phyloP scores from a whole-genome alignment of 1,140 invertebrate genomes.

The Bursaphelenchus mucronatus region DNA sequence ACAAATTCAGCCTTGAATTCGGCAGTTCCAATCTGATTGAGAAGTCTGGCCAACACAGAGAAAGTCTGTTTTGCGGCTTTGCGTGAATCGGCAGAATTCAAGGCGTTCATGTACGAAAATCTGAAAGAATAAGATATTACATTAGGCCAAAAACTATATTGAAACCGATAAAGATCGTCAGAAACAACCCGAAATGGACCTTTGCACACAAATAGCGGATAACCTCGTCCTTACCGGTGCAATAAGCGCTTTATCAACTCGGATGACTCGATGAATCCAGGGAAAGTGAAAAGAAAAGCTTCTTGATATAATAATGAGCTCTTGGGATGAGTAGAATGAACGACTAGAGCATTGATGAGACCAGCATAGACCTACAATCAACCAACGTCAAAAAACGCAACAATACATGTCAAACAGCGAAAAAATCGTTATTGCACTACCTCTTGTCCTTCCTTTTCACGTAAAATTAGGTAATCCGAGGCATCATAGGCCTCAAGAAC shows the following conservation, averaged over 20 bases:
- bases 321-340: constrained; percentile 50
- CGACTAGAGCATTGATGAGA: constrained; percentile 51
- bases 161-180: not conserved
- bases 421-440: too few species aligned
- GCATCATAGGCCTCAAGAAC: constrained; percentile 21
- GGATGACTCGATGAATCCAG: constrained; percentile 48
- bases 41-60: constrained; percentile 49
- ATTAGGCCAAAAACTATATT: not conserved
- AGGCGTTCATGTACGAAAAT: constrained; percentile 46
- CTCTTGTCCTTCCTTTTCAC: constrained; percentile 10
- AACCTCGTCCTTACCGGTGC: constrained; percentile 29
- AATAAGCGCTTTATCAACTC: constrained; percentile 54
- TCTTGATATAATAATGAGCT: constrained; percentile 55
- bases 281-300: constrained; percentile 53
- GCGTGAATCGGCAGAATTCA: constrained; percentile 25
- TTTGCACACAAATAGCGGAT: not conserved
- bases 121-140: constrained; percentile 26
- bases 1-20: constrained; percentile 45
- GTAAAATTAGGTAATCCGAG: constrained; percentile 19
- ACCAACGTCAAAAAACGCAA: not conserved
- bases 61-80: constrained; percentile 50
- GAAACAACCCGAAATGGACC: not conserved
- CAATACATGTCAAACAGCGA: too few species aligned
- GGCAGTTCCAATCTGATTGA: constrained; percentile 49
- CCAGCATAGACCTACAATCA: constrained; percentile 50